A percentile compares a stretch with the other conserved stretches of the same genome.
Evolutionary conservation across 1,140 invertebrate genomes (phyloP).

Genomic region (Portunus trituberculatus): DNA sequence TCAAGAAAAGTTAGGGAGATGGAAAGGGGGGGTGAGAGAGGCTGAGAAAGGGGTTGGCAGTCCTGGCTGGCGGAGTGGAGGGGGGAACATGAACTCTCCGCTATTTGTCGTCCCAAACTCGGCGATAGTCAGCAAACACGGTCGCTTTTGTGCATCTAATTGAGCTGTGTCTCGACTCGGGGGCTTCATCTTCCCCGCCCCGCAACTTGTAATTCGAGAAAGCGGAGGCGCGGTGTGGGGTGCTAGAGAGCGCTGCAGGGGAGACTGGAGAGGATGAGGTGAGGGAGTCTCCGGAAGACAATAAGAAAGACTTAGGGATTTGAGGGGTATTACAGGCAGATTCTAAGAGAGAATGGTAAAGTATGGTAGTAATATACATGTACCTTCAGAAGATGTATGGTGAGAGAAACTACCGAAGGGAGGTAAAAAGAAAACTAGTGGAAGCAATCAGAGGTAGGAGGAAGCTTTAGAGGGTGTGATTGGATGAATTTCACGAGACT

Average conservation of each 20-base stretch:
- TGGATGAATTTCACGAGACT: not conserved
- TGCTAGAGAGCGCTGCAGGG: not conserved
- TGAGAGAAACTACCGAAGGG: not conserved
- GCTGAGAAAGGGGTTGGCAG: not conserved
- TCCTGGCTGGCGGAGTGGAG: not conserved
- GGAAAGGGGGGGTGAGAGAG: not conserved
- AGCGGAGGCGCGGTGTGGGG: not conserved
- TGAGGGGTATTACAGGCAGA: too few relatives aligned
- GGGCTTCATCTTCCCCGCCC: constrained; percentile 41
- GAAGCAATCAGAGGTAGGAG: not conserved
- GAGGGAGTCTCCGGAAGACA: too few relatives aligned
- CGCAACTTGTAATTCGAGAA: constrained; percentile 53
- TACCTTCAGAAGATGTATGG: too few relatives aligned
- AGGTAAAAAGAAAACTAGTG: not conserved
- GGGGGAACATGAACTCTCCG: not conserved
- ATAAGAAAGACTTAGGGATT: too few relatives aligned
- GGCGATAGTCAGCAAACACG: constrained; percentile 61
- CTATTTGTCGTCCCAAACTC: constrained; percentile 52
- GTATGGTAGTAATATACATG: too few relatives aligned
- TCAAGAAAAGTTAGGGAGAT: not conserved
- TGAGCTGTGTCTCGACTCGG: constrained; percentile 55
- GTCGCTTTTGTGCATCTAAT: constrained; percentile 66
- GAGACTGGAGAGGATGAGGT: too few relatives aligned
- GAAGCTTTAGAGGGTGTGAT: not conserved
- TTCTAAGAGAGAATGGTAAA: too few relatives aligned